These are phyloP conservation scores for Baronia brevicornis DNA, from an alignment of 2,888 invertebrate genomes.

Conservation along the genomic window DNA sequence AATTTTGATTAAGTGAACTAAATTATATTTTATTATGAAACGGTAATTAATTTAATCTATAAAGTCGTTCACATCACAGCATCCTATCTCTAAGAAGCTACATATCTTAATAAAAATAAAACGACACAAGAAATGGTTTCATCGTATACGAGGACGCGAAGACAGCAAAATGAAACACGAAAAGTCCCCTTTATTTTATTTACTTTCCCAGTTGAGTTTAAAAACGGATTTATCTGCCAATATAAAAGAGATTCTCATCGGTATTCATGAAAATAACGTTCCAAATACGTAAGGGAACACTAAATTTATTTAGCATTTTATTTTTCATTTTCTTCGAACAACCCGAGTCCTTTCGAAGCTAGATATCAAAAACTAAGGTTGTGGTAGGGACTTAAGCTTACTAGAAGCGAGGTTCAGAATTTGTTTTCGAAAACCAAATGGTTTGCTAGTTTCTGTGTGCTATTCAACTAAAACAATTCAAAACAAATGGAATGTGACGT, in stretches of 20 bases:
- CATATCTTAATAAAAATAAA: conserved; percentile 67
- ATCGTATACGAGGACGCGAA: conserved; percentile 36
- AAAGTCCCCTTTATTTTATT: conserved; percentile 60
- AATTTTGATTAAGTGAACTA: not conserved
- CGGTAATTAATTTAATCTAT: conserved; percentile 18
- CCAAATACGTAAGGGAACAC: conserved; percentile 19
- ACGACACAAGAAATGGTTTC: conserved; percentile 42
- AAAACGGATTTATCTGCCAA: conserved; percentile 60
- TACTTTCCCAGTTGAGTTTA: conserved; percentile 54
- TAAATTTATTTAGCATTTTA: conserved; percentile 6
- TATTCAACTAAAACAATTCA: too few relatives aligned
- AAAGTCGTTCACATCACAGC: conserved; percentile 27
- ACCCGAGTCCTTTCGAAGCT: too few relatives aligned
- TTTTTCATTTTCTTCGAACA: not conserved
- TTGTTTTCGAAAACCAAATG: too few relatives aligned
- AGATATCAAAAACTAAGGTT: too few relatives aligned
- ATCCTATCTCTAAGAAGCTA: conserved; percentile 37
- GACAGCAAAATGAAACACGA: conserved; percentile 45
- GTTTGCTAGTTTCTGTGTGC: too few relatives aligned
- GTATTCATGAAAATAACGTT: conserved; percentile 28
- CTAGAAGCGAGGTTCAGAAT: too few relatives aligned
- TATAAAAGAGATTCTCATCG: conserved; percentile 42
- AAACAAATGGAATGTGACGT: too few relatives aligned
- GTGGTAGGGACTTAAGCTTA: too few relatives aligned
- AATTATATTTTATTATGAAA: conserved; percentile 1